Percentiles rank a stretch among this genome's conserved stretches.
Conservation (phyloP, 2,797 vertebrate genomes). For the Eleutherodactylus coqui region DNA sequence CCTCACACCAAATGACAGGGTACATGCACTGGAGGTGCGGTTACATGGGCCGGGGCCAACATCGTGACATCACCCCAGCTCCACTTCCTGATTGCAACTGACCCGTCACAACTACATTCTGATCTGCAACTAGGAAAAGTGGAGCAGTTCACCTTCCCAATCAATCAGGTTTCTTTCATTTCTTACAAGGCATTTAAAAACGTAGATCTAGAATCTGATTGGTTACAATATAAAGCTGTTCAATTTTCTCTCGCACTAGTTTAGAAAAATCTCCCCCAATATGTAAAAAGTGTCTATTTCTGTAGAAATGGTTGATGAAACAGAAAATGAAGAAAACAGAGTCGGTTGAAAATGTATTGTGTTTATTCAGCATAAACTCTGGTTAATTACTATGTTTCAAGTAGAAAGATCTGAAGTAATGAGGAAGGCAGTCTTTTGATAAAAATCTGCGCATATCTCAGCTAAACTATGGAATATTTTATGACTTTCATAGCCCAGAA, state of each 20-base stretch:
- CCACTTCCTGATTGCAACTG: too few species aligned
- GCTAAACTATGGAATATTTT: neutral
- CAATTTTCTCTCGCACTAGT: neutral
- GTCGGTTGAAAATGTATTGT: neutral
- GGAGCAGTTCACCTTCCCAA: neutral
- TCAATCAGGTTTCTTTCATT: neutral
- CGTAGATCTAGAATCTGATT: neutral
- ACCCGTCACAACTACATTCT: neutral
- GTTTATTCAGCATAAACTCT: constrained; percentile 18
- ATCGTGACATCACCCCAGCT: too few species aligned
- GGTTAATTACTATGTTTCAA: constrained; percentile 17
- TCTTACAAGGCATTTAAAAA: too few species aligned
- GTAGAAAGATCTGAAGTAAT: constrained; percentile 20
- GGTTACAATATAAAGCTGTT: neutral
- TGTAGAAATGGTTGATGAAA: neutral
- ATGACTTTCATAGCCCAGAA: neutral
- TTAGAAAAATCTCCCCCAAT: neutral
- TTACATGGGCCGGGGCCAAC: too few species aligned
- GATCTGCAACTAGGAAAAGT: neutral
- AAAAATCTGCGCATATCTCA: constrained; percentile 2
- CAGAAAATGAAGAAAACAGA: constrained; percentile 1
- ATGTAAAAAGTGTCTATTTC: neutral
- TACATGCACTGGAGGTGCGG: too few species aligned
- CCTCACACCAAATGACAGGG: too few species aligned
- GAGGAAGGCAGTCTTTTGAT: constrained; percentile 3